Evolutionary conservation across 2,888 invertebrate genomes (phyloP).

Genomic region (Calameuta filiformis): DNA sequence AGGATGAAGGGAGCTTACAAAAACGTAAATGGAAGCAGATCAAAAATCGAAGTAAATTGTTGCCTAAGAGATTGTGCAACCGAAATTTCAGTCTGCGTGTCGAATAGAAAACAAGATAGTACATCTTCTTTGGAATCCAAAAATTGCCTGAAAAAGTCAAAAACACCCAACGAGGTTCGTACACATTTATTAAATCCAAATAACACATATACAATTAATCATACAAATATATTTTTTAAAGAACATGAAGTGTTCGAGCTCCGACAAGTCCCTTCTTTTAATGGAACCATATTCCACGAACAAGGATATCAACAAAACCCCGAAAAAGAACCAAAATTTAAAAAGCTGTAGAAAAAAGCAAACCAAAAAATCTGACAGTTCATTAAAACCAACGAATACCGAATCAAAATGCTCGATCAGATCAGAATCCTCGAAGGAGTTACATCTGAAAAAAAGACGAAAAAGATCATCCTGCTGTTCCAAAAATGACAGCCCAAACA

Average conservation of each 20-base stretch:
- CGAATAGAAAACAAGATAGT: background rate
- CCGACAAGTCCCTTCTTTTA: background rate
- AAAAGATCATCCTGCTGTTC: background rate
- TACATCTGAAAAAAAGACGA: background rate
- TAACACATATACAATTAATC: background rate
- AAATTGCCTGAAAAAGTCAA: background rate
- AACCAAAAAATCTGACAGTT: background rate
- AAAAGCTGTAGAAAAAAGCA: background rate
- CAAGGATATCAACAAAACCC: background rate
- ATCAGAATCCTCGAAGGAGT: background rate
- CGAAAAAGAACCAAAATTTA: background rate
- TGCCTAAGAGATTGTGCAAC: conserved; percentile 18
- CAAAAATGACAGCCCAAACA: background rate
- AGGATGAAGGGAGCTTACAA: conserved; percentile 2
- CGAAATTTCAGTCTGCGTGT: conserved; percentile 14
- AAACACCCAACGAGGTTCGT: background rate
- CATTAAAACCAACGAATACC: background rate
- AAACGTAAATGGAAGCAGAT: conserved; percentile 7
- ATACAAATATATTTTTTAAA: background rate
- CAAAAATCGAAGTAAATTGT: conserved; percentile 11
- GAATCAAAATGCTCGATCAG: background rate
- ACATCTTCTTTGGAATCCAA: background rate
- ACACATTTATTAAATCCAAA: background rate
- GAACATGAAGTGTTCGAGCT: background rate
- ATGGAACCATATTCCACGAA: background rate